Conservation (phyloP, 2,888 invertebrate genomes). For the Bembecia ichneumoniformis region DNA sequence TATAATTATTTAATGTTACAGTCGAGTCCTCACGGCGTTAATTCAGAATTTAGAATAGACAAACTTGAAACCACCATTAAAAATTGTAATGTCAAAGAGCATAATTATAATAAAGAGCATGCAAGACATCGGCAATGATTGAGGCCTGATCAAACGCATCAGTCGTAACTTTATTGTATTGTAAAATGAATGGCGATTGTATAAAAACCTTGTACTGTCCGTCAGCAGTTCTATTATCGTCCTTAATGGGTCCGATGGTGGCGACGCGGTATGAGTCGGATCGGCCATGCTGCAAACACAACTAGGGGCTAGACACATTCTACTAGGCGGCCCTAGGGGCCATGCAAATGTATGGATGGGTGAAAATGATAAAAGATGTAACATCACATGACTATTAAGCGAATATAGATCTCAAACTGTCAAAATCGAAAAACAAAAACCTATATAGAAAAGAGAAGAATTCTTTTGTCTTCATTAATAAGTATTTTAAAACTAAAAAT, state of each 20-base stretch:
- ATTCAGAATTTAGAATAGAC: no score
- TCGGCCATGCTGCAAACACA: conserved; percentile 89
- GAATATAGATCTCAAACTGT: neutral
- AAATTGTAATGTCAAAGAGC: no score
- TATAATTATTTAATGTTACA: no score
- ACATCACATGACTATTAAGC: conserved; percentile 26
- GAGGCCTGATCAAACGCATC: neutral
- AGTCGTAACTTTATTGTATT: conserved; percentile 7
- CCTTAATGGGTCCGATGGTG: conserved; percentile 91
- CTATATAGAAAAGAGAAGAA: neutral
- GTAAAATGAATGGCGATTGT: conserved; percentile 44
- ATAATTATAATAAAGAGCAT: conserved; percentile 8
- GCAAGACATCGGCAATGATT: conserved; percentile 5
- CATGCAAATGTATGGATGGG: conserved; percentile 53
- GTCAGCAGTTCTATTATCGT: conserved; percentile 96
- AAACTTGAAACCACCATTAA: no score
- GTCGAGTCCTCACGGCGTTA: no score
- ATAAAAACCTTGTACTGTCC: conserved; percentile 90
- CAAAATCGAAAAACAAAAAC: neutral
- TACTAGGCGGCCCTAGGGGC: conserved; percentile 65
- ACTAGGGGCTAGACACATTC: conserved; percentile 71
- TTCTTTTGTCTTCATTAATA: neutral
- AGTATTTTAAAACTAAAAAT: neutral
- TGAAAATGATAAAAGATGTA: conserved; percentile 22
- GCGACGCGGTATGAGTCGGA: conserved; percentile 98